Percentiles rank a stretch among this genome's conserved stretches.
These are phyloP conservation scores for Lamellibrachia satsuma DNA, from an alignment of 2,888 invertebrate species.

Conservation along the genomic window DNA sequence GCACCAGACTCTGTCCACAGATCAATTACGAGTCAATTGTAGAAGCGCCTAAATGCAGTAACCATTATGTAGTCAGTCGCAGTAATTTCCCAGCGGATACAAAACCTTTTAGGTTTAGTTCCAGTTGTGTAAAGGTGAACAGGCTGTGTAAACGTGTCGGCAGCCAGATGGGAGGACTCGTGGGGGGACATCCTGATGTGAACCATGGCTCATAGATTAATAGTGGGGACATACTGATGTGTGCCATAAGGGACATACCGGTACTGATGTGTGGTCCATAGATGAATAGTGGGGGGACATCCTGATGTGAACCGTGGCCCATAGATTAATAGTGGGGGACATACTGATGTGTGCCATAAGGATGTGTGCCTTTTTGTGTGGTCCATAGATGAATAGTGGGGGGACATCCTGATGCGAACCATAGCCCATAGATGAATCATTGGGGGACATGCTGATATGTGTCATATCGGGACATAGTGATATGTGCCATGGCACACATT, in stretches of 20 bases:
- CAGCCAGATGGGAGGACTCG: background rate
- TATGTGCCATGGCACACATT: no score
- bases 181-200: background rate
- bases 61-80: background rate
- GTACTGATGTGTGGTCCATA: no score
- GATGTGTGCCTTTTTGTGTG: no score
- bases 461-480: no score
- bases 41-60: background rate
- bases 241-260: no score
- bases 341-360: background rate
- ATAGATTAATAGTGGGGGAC: background rate
- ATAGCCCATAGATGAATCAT: no score
- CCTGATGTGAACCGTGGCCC: background rate
- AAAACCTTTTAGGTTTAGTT: background rate
- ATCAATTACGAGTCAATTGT: slow-evolving; percentile 2
- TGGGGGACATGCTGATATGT: no score
- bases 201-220: no score
- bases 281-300: no score
- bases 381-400: no score
- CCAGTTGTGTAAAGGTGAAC: background rate
- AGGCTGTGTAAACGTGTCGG: background rate
- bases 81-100: background rate
- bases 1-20: background rate
- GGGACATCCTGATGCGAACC: no score
- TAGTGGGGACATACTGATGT: no score